Conservation (phyloP, 2,113 vertebrate genomes). For the Saiga tatarica region DNA sequence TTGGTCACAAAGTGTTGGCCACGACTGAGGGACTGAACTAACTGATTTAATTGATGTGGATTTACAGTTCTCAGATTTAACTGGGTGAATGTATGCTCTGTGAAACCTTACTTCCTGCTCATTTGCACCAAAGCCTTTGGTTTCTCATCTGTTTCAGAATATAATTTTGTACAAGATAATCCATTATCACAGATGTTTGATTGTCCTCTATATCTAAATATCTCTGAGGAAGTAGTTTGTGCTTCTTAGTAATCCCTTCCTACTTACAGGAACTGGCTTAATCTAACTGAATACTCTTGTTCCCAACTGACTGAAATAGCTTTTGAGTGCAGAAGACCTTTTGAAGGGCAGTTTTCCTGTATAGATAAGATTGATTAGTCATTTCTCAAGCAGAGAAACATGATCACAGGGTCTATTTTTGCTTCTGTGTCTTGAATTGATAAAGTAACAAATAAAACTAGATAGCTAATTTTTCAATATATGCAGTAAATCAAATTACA, state of each 20-base stretch:
- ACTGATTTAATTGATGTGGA: neutral
- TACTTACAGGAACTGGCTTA: neutral
- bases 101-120: neutral
- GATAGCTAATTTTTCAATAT: neutral
- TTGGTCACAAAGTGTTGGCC: neutral
- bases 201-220: neutral
- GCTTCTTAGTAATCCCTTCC: neutral
- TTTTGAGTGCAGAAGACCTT: neutral
- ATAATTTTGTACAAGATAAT: neutral
- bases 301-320: neutral
- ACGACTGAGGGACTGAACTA: neutral
- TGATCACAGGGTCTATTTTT: neutral
- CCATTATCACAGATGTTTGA: neutral
- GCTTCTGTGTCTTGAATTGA: neutral
- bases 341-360: neutral
- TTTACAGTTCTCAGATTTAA: neutral
- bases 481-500: neutral
- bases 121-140: neutral
- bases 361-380: neutral
- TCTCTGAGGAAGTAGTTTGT: neutral
- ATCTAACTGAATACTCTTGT: neutral
- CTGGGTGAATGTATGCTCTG: neutral
- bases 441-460: neutral
- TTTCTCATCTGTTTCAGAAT: neutral
- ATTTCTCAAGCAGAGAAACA: neutral